A percentile compares a stretch with the other conserved stretches of the same genome.
Evolutionary conservation across 2,113 vertebrate species (phyloP).

Genomic region (Pungitius pungitius): DNA sequence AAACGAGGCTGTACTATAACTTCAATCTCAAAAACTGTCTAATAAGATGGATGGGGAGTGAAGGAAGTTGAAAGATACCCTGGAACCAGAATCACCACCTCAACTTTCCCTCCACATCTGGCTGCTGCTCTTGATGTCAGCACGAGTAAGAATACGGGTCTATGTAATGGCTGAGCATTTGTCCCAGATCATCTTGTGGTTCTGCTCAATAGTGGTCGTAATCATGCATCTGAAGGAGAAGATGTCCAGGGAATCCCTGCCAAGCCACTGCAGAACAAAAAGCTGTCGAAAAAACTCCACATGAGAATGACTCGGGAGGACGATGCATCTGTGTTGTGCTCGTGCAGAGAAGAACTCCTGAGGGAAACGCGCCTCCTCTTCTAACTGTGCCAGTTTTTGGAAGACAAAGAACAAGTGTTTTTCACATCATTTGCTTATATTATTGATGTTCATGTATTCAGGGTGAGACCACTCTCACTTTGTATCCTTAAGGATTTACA

Average conservation of each 20-base stretch:
- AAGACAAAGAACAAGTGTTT: background rate
- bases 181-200: slow-evolving; percentile 44
- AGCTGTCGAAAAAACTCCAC: slow-evolving; percentile 36
- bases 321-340: slow-evolving; percentile 38
- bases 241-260: slow-evolving; percentile 20
- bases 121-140: slow-evolving; percentile 53
- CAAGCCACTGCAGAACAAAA: slow-evolving; percentile 24
- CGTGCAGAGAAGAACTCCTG: slow-evolving; percentile 5
- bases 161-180: slow-evolving; percentile 47
- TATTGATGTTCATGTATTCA: background rate
- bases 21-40: slow-evolving; percentile 9
- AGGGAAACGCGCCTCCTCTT: slow-evolving; percentile 6
- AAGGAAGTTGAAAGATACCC: slow-evolving; percentile 56
- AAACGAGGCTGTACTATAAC: slow-evolving; percentile 10
- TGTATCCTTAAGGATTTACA: background rate
- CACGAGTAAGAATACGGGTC: slow-evolving; percentile 49
- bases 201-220: slow-evolving; percentile 45
- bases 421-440: slow-evolving; percentile 9
- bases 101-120: slow-evolving; percentile 54
- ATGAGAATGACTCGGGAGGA: slow-evolving; percentile 25
- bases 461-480: background rate
- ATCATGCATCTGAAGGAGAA: slow-evolving; percentile 38
- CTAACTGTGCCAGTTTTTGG: slow-evolving; percentile 6
- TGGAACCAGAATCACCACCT: slow-evolving; percentile 50
- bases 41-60: slow-evolving; percentile 40